Percentiles rank a stretch among this genome's conserved stretches.
Evolutionary conservation across 1,140 invertebrate species (phyloP).

Genomic region (Lordiphosa clarofinis): DNA sequence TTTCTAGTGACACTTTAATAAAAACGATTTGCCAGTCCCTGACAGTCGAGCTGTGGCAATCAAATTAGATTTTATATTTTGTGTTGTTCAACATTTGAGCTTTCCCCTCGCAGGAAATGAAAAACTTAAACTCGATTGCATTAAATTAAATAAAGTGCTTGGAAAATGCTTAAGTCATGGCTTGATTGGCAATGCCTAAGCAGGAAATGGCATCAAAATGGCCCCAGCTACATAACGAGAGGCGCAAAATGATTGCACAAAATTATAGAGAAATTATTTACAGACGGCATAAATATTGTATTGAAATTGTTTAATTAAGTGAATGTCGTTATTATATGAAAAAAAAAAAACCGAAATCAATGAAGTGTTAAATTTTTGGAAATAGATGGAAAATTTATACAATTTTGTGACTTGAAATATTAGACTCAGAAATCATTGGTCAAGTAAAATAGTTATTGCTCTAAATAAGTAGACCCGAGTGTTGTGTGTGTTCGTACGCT

Average conservation of each 20-base stretch:
- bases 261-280: constrained; percentile 15
- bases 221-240: constrained; percentile 14
- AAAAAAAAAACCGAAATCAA: too few species aligned
- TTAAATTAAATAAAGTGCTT: constrained; percentile 46
- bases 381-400: too few species aligned
- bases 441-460: too few species aligned
- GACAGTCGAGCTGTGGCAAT: not conserved
- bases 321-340: not conserved
- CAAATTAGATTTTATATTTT: constrained; percentile 19
- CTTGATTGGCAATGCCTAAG: constrained; percentile 52
- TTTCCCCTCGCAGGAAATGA: constrained; percentile 1
- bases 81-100: constrained; percentile 1
- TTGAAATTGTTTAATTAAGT: constrained; percentile 12
- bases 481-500: too few species aligned
- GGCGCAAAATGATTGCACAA: too few species aligned
- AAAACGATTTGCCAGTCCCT: too few species aligned
- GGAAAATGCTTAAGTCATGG: constrained; percentile 54
- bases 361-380: too few species aligned
- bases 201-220: constrained; percentile 57
- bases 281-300: constrained; percentile 2
- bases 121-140: constrained; percentile 13
- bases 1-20: constrained; percentile 15
- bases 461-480: too few species aligned
- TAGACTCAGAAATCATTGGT: too few species aligned
- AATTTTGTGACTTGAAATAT: too few species aligned